Evolutionary conservation across 2,113 vertebrate species (phyloP).

Genomic region (Aythya baeri): DNA sequence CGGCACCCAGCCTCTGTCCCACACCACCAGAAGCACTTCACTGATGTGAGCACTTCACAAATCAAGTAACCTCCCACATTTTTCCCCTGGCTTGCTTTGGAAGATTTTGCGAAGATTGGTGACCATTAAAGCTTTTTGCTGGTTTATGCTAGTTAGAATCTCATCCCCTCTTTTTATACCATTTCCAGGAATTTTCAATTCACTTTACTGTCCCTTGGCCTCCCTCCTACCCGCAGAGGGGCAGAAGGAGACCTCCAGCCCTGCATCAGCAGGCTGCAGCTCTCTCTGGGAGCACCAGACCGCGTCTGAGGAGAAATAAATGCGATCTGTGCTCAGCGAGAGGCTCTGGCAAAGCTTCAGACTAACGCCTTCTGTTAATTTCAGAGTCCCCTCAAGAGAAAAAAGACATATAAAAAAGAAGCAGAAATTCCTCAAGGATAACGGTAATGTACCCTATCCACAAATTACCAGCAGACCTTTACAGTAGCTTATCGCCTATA

Average conservation of each 20-base stretch:
- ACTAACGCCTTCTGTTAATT: conserved; percentile 13
- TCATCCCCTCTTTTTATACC: background rate
- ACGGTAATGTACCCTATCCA: conserved; percentile 59
- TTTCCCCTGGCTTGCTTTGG: background rate
- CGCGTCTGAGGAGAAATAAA: conserved; percentile 30
- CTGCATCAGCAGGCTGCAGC: background rate
- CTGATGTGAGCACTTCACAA: conserved; percentile 5
- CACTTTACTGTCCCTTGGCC: background rate
- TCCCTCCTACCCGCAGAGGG: background rate
- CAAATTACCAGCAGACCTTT: conserved; percentile 73
- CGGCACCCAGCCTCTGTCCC: background rate
- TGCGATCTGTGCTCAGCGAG: conserved; percentile 31
- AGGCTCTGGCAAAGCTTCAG: conserved; percentile 28
- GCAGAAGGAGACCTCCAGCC: background rate
- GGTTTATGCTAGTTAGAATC: conserved; percentile 34
- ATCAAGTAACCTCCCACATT: background rate
- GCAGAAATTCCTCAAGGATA: conserved; percentile 67
- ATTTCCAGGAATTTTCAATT: conserved; percentile 44
- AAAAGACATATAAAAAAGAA: conserved; percentile 51
- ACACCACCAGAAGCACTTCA: background rate
- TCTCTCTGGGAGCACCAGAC: conserved; percentile 8
- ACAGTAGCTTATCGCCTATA: conserved; percentile 63
- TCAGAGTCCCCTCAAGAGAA: conserved; percentile 42
- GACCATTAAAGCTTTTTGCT: conserved; percentile 46
- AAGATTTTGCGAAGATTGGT: background rate